These are phyloP conservation scores for Sphyrna mokarran DNA, from an alignment of 2,113 vertebrate species.

Conservation along the genomic window DNA sequence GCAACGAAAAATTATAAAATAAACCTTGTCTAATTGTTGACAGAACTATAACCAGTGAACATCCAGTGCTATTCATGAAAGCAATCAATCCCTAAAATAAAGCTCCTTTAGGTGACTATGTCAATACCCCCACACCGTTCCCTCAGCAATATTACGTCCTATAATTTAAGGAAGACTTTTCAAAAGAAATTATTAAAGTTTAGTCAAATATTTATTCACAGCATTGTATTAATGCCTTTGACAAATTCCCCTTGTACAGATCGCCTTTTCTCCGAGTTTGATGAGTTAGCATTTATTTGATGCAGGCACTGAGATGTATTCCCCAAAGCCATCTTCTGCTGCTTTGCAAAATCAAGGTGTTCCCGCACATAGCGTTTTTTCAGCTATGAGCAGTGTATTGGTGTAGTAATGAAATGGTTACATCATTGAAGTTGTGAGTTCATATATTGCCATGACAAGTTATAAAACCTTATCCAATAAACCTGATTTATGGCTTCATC, in stretches of 20 bases:
- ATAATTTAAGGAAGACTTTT: not conserved
- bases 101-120: not conserved
- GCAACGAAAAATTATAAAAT: not conserved
- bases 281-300: not conserved
- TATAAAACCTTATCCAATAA: not conserved
- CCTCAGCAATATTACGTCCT: not conserved
- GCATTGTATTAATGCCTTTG: not conserved
- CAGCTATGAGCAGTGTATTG: not conserved
- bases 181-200: not conserved
- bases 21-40: not conserved
- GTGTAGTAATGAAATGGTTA: not conserved
- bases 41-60: not conserved
- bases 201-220: not conserved
- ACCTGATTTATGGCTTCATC: not conserved
- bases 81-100: not conserved
- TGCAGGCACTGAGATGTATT: not conserved
- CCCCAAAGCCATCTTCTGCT: not conserved
- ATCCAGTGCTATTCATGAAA: not conserved
- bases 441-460: not conserved
- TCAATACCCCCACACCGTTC: not conserved
- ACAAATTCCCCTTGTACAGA: not conserved
- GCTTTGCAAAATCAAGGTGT: not conserved
- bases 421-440: not conserved
- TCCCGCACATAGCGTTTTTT: not conserved
- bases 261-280: not conserved